Evolutionary conservation across 2,888 invertebrate species (phyloP).

Genomic region (Phrixothrix hirtus): DNA sequence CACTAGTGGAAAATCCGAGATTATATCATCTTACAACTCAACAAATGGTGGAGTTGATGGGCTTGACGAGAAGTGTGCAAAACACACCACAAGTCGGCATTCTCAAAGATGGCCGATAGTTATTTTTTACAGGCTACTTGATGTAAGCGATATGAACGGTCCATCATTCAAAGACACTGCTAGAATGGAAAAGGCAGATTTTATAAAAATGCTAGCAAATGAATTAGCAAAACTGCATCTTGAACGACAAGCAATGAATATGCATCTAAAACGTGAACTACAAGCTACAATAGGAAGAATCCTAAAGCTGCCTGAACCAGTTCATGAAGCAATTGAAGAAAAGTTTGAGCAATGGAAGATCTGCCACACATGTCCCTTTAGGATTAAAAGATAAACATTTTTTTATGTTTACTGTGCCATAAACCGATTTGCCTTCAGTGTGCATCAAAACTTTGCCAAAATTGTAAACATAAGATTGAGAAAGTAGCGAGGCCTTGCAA

Average conservation of each 20-base stretch:
- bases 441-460: conserved; percentile 2
- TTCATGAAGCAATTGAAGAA: not conserved
- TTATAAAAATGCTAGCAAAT: not conserved
- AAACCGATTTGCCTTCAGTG: not conserved
- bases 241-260: not conserved
- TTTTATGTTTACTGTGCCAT: not conserved
- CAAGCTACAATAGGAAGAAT: not conserved
- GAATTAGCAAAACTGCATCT: not conserved
- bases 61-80: not conserved
- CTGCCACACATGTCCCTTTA: not conserved
- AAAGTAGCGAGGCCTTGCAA: too few relatives aligned
- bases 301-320: not conserved
- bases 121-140: conserved; percentile 10
- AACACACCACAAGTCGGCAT: not conserved
- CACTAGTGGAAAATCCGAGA: not conserved
- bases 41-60: not conserved
- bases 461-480: too few relatives aligned
- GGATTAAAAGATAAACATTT: not conserved
- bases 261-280: not conserved
- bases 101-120: conserved; percentile 8
- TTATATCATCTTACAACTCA: not conserved
- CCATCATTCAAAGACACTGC: conserved; percentile 1
- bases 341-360: not conserved
- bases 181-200: not conserved
- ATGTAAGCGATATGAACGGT: conserved; percentile 13